phyloP scores from a whole-genome alignment of 1,140 invertebrate genomes.

The Lethrus apterus region DNA sequence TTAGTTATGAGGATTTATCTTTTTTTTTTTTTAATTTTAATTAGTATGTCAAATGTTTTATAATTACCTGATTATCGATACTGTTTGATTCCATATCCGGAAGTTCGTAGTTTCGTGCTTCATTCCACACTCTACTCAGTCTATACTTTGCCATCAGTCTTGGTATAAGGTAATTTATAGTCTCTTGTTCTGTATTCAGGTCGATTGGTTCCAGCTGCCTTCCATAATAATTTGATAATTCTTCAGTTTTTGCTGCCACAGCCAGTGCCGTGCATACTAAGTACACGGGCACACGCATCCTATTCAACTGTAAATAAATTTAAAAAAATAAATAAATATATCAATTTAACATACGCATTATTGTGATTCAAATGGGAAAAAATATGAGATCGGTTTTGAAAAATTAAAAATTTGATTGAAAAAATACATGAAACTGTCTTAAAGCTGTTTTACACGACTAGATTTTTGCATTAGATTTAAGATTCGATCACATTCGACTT shows the following conservation, averaged over 20 bases:
- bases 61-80: conserved; percentile 27
- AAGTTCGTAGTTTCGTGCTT: conserved; percentile 36
- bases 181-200: conserved; percentile 34
- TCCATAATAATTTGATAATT: conserved; percentile 22
- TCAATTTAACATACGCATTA: conserved; percentile 1
- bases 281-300: conserved; percentile 35
- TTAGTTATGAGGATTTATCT: conserved; percentile 1
- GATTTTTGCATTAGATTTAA: too few species aligned
- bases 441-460: too few species aligned
- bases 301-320: conserved; percentile 27
- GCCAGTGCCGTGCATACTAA: conserved; percentile 34
- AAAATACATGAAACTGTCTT: too few species aligned
- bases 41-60: neutral
- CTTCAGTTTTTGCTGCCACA: conserved; percentile 30
- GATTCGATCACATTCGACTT: too few species aligned
- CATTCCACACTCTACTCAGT: conserved; percentile 32
- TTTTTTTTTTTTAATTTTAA: neutral
- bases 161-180: conserved; percentile 37
- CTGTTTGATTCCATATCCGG: conserved; percentile 35
- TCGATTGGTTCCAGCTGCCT: conserved; percentile 28
- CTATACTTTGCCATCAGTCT: conserved; percentile 38
- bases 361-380: neutral
- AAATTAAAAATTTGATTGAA: too few species aligned
- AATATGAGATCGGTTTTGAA: conserved; percentile 3
- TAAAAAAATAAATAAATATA: conserved; percentile 14